phyloP scores from a whole-genome alignment of 1,140 invertebrate genomes.

The Diplogasteroides magnus region DNA sequence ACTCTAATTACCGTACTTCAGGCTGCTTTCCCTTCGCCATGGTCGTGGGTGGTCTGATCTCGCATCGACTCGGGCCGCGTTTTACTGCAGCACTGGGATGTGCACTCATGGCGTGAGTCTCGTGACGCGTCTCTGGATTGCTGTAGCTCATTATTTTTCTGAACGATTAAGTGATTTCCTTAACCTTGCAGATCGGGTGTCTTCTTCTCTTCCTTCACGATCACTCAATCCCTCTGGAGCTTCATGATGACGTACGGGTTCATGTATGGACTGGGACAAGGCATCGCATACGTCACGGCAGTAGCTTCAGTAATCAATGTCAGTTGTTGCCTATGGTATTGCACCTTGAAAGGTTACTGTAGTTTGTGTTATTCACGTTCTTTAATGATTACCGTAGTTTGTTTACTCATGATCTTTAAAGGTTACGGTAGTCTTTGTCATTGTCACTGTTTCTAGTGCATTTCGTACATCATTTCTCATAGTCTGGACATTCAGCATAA shows the following conservation, averaged over 20 bases:
- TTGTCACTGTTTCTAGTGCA: too few relatives aligned
- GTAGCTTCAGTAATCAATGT: slow-evolving; percentile 52
- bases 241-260: slow-evolving; percentile 53
- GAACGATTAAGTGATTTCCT: too few relatives aligned
- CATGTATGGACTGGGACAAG: slow-evolving; percentile 52
- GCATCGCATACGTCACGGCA: slow-evolving; percentile 52
- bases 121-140: too few relatives aligned
- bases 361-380: too few relatives aligned
- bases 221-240: slow-evolving; percentile 39
- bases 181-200: slow-evolving; percentile 49
- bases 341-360: too few relatives aligned
- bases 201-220: slow-evolving; percentile 46
- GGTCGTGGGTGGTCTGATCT: slow-evolving; percentile 49
- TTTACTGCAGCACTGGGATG: slow-evolving; percentile 45
- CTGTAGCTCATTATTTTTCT: too few relatives aligned
- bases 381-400: too few relatives aligned
- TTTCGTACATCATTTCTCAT: too few relatives aligned
- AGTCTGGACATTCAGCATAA: too few relatives aligned
- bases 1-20: slow-evolving; percentile 19
- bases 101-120: slow-evolving; percentile 44
- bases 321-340: slow-evolving; percentile 3
- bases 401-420: too few relatives aligned
- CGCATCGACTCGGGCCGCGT: slow-evolving; percentile 42
- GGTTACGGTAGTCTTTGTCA: too few relatives aligned
- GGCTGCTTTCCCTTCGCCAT: slow-evolving; percentile 55